A percentile compares a stretch with the other conserved stretches of the same genome.
Evolutionary conservation across 2,113 vertebrate species (phyloP).

Genomic region (Thymallus thymallus): DNA sequence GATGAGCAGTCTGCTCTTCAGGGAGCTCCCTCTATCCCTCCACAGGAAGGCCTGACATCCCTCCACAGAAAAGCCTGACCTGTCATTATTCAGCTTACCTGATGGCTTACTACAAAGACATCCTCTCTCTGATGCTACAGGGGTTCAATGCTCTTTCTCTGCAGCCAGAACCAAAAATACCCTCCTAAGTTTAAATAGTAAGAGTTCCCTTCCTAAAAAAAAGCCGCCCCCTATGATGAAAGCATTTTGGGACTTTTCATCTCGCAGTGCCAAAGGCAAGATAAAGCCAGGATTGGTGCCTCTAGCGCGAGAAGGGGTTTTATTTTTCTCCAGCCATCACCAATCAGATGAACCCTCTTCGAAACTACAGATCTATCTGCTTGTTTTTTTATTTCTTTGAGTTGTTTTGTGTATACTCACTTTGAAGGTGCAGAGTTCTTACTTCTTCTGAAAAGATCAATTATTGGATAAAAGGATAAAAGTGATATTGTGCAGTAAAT

Average conservation of each 20-base stretch:
- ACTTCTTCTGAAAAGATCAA: background rate
- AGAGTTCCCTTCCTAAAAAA: slow-evolving; percentile 9
- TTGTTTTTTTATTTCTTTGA: slow-evolving; percentile 51
- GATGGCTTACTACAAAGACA: slow-evolving; percentile 14
- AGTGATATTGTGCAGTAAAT: slow-evolving; percentile 13
- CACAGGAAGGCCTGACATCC: background rate
- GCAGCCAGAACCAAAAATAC: slow-evolving; percentile 36
- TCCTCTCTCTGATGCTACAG: slow-evolving; percentile 40
- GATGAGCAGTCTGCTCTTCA: background rate
- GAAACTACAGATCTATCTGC: slow-evolving; percentile 62
- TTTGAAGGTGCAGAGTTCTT: slow-evolving; percentile 48
- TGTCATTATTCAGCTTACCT: background rate
- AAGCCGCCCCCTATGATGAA: slow-evolving; percentile 46
- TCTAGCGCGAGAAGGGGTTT: slow-evolving; percentile 27
- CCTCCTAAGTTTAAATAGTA: slow-evolving; percentile 45
- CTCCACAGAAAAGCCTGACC: background rate
- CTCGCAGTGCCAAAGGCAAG: slow-evolving; percentile 44
- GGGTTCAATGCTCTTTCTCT: slow-evolving; percentile 32
- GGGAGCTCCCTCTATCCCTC: background rate
- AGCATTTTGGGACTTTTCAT: slow-evolving; percentile 55
- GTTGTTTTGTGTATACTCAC: slow-evolving; percentile 39
- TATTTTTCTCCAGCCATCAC: slow-evolving; percentile 37
- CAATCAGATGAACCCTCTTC: slow-evolving; percentile 48
- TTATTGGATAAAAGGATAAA: no score
- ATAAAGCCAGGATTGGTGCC: slow-evolving; percentile 42